Evolutionary conservation across 1,140 invertebrate genomes (phyloP).

Genomic region (Gonioctena quinquepunctata): DNA sequence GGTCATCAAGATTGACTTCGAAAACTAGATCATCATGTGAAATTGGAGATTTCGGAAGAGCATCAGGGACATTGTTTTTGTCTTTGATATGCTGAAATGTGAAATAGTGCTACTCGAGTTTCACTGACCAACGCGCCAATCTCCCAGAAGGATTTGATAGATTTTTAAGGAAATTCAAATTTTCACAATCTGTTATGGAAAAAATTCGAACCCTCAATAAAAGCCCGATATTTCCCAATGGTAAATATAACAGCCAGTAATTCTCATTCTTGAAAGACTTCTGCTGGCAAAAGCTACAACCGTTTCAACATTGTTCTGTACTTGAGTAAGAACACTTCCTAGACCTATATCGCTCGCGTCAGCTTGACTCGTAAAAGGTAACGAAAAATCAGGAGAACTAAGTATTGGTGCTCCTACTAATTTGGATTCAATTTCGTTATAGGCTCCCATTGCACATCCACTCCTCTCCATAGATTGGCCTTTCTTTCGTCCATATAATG

Average conservation of each 20-base stretch:
- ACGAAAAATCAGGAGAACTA: constrained; percentile 38
- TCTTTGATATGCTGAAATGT: background rate
- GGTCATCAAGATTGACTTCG: background rate
- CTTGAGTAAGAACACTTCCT: constrained; percentile 35
- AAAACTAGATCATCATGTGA: background rate
- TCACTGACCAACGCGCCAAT: constrained; percentile 14
- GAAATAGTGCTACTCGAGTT: constrained; percentile 9
- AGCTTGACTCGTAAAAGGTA: constrained; percentile 34
- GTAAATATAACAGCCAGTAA: constrained; percentile 20
- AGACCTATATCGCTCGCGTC: constrained; percentile 39
- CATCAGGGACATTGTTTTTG: background rate
- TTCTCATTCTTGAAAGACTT: constrained; percentile 45
- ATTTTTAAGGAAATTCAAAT: constrained; percentile 8
- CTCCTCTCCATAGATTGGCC: constrained; percentile 28
- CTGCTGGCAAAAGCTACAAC: constrained; percentile 58
- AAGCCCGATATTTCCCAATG: constrained; percentile 22
- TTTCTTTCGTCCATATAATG: constrained; percentile 46
- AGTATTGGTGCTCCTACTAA: constrained; percentile 35
- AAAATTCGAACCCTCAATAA: constrained; percentile 19
- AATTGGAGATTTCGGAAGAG: constrained; percentile 13
- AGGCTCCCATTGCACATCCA: constrained; percentile 8
- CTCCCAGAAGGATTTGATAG: constrained; percentile 31
- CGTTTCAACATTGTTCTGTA: constrained; percentile 42
- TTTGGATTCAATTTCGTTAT: constrained; percentile 14
- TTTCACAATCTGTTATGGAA: constrained; percentile 17